Conservation (phyloP, 1,140 invertebrate genomes). For the Piezodorus guildinii region DNA sequence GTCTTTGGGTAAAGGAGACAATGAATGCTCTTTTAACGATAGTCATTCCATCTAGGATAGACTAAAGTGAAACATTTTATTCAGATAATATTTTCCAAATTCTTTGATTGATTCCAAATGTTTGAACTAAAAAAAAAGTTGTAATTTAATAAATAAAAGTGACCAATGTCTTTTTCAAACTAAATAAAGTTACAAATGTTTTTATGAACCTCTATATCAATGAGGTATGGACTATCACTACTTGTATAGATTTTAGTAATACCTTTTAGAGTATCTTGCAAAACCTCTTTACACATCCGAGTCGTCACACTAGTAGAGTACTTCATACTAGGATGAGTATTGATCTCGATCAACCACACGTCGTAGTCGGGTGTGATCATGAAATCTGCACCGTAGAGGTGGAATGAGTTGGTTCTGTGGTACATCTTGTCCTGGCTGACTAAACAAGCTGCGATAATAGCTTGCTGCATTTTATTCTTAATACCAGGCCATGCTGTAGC, state of each 20-base stretch:
- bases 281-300: slow-evolving; percentile 67
- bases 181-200: no score
- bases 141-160: no score
- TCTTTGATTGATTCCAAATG: no score
- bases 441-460: slow-evolving; percentile 72
- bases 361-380: slow-evolving; percentile 77
- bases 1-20: no score
- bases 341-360: slow-evolving; percentile 89
- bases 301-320: slow-evolving; percentile 79
- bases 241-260: slow-evolving; percentile 20
- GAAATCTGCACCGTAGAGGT: slow-evolving; percentile 87
- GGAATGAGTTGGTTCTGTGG: slow-evolving; percentile 75
- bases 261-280: slow-evolving; percentile 91
- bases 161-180: no score
- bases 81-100: no score
- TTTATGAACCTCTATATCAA: no score
- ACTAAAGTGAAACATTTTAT: no score
- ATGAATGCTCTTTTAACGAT: no score
- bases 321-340: slow-evolving; percentile 83
- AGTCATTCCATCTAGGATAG: no score
- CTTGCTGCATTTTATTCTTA: slow-evolving; percentile 79
- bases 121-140: no score
- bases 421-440: slow-evolving; percentile 79
- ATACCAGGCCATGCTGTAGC: slow-evolving; percentile 60
- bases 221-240: no score